Evolutionary conservation across 2,888 invertebrate species (phyloP), one percentile per base, ranked within the genome.

Genomic region (Clanis bilineata): DNA sequence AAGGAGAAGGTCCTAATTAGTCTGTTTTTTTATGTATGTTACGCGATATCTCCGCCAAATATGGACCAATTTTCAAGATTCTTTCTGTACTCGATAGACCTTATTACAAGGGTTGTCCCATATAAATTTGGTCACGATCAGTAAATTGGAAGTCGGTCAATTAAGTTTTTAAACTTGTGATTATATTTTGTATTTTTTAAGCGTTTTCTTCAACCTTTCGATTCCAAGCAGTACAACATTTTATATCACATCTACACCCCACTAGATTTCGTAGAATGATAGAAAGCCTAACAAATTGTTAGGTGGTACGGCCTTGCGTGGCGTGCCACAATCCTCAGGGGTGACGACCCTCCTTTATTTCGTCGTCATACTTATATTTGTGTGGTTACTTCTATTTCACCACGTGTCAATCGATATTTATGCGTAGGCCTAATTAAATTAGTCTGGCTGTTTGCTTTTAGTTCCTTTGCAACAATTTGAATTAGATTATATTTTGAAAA

Each of bases 261-360:
- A 36, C 7, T 41, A 41, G 18, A 41, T 41, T 41, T 18, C 7
- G 56, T 23, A 54, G n/a, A 67, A 59, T 64, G 64, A 67, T 65
- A 65, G 63, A 62, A 65, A 62, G 60, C 57, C 62, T 64, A 61
- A 51, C 21, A 59, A 36, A 62, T 21, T 41, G 32, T 21, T 66
- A 61, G 61, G 47, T 36, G 12, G 54, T 22, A 43, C 23, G 36
- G 54, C 61, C 66, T 79, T 58, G 79, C 79, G 66, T 79, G 58
- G 79, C 79, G 79, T 80, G 80, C 71, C 74, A 59, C 44, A 23
- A 63, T 62, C 43, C 69, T 68, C 66, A 60, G 60, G 76, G 77
- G 74, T 71, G 70, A 68, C 76, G 71, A 76, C 77, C 77, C 74
- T 68, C 60, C 69, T 60, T 60, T 23, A 38, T 56, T 12, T 15